Conservation (phyloP, 2,888 invertebrate genomes). For the Lasioglossum calceatum region DNA sequence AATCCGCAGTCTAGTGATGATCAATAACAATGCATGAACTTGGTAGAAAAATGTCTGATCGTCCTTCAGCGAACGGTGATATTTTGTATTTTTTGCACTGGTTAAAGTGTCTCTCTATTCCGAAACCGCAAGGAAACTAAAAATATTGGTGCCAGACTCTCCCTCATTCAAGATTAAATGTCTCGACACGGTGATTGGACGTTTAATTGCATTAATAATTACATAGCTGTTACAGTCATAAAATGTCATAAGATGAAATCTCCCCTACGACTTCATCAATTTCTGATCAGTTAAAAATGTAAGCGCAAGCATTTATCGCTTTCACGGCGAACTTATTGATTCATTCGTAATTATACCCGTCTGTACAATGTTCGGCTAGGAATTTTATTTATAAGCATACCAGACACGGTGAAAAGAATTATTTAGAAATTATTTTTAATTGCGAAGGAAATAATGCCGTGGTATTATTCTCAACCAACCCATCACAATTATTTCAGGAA, state of each 20-base stretch:
- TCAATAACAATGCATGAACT: background rate
- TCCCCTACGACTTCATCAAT: background rate
- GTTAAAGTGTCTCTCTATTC: background rate
- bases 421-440: background rate
- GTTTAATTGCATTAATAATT: background rate
- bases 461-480: too few species aligned
- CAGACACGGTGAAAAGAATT: background rate
- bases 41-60: background rate
- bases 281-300: background rate
- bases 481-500: too few species aligned
- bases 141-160: constrained; percentile 5
- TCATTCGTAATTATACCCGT: background rate
- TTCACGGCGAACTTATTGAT: background rate
- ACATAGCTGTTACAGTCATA: background rate
- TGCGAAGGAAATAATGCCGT: background rate
- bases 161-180: background rate
- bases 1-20: background rate
- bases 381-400: background rate
- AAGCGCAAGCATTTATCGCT: background rate
- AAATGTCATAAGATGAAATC: background rate
- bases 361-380: background rate
- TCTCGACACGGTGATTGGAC: background rate
- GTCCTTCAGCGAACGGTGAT: background rate
- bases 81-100: background rate
- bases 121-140: background rate